Evolutionary conservation across 1,140 invertebrate species (phyloP), one percentile per base, ranked within the genome.

Genomic region (Drosophila sulfurigaster): DNA sequence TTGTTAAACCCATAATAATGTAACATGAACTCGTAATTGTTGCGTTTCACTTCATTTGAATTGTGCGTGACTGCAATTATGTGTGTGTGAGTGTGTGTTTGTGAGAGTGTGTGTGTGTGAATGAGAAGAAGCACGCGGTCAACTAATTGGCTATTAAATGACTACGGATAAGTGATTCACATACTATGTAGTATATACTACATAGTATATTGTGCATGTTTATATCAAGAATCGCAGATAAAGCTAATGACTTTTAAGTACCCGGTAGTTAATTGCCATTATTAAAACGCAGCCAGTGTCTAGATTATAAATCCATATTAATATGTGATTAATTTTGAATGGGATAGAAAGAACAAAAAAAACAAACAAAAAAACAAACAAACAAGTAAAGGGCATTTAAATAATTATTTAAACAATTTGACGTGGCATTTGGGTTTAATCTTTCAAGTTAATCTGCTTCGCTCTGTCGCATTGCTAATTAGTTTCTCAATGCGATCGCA

Each of bases 51-150:
- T 60, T 52, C 32, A 62, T 62, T 62, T 51, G 35, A 65, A 72
- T 66, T 66, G 63, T 72, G 69, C 69, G 69, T 72, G 69, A 72
- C 63, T 38, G 62, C 63, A 66, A 58, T 72, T 32, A 51, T 30
- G 56, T 25, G 57, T 16, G 38, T 28, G 30, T 15, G 51, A 2
- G 20, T 11, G 35, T 32, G 56, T 15, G 16, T 25, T 35, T 20
- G 16, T 1, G 3, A 11, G 11, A 10, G 28, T 5, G 52, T 5
- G 30, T 7, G 5, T 5, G 54, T 1, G 3, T n/a, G 56, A 5
- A 5, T 16, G 41, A 15, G 7, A 25, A 20, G 20, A 25, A 43
- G 51, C 51, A 65, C 20, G 41, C 51, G 57, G 49, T 35, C 45
- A 30, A 65, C 41, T 65, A 72, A 67, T 72, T 51, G 41, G 52